These are phyloP conservation scores for Hylia prasina DNA, from an alignment of 2,113 vertebrate genomes.

Conservation along the genomic window DNA sequence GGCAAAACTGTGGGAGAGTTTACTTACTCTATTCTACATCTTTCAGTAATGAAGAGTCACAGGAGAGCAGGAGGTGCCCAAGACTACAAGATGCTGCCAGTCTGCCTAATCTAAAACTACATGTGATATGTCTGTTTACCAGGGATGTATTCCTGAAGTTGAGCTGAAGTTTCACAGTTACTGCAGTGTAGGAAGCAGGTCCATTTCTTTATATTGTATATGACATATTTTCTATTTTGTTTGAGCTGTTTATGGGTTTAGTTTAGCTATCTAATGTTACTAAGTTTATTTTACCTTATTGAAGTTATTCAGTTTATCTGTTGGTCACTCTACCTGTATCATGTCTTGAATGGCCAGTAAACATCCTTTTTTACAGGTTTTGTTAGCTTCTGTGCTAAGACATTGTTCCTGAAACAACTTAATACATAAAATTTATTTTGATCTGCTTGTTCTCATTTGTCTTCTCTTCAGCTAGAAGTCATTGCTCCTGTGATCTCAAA, in stretches of 20 bases:
- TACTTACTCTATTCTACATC: background rate
- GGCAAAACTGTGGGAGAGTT: background rate
- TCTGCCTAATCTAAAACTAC: background rate
- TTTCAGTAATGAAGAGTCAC: background rate
- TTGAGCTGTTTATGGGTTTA: background rate
- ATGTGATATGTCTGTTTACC: background rate
- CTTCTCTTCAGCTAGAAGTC: background rate
- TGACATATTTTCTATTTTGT: background rate
- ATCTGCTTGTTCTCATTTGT: background rate
- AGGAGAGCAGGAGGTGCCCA: background rate
- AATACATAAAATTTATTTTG: background rate
- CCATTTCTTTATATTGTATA: background rate
- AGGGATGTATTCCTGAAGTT: background rate
- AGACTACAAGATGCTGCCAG: background rate
- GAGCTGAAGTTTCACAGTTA: background rate
- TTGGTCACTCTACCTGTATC: background rate
- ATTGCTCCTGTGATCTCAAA: background rate
- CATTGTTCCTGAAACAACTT: background rate
- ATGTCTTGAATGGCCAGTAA: background rate
- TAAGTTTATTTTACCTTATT: background rate
- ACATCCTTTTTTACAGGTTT: background rate
- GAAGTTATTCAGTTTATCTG: background rate
- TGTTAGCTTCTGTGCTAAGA: background rate
- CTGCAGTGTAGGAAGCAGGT: background rate
- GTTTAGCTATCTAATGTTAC: background rate